Conservation (phyloP, 2,888 invertebrate species). For the Polydrusus pterygomalis region DNA sequence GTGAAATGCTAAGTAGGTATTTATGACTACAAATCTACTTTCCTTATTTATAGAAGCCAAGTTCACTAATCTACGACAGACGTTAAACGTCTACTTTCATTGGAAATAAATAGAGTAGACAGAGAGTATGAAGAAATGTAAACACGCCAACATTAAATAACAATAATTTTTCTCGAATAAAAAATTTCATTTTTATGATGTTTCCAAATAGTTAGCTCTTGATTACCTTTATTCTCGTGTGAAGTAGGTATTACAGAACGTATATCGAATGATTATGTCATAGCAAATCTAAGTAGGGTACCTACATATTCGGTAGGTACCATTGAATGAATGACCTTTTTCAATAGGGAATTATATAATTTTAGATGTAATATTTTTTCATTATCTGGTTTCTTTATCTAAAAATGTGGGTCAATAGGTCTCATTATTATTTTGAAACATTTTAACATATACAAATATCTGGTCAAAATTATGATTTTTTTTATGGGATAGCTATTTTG, state of each 20-base stretch:
- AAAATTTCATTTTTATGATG: not conserved
- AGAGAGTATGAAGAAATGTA: not conserved
- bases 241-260: not conserved
- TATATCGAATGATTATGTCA: not conserved
- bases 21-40: conserved; percentile 1
- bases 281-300: not conserved
- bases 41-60: conserved; percentile 5
- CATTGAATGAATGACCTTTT: no score
- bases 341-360: no score
- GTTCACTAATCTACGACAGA: conserved; percentile 15
- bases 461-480: no score
- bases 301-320: no score
- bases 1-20: not conserved
- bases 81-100: conserved; percentile 6
- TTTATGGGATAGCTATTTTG: no score
- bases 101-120: not conserved
- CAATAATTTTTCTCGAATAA: not conserved
- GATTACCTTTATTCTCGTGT: not conserved
- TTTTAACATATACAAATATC: no score
- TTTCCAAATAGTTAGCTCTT: not conserved
- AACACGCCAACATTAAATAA: not conserved
- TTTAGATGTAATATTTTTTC: no score
- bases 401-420: no score
- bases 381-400: no score
- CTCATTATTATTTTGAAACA: no score